Conservation (phyloP, 2,888 invertebrate species). For the Apomyelois bistriatella region DNA sequence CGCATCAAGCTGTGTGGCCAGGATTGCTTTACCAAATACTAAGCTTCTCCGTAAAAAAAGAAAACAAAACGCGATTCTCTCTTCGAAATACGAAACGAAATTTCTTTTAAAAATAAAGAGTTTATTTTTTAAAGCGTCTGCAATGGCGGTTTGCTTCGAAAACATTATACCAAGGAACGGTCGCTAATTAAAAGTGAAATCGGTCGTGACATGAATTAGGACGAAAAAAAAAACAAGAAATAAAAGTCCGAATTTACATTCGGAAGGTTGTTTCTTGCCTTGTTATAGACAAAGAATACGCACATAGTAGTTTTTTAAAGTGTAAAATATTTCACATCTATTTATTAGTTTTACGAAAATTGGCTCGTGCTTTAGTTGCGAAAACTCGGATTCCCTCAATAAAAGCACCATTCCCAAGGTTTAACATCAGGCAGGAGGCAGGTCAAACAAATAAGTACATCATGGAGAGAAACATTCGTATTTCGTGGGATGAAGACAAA, state of each 20-base stretch:
- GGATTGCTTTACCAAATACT: background rate
- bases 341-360: too few species aligned
- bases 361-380: too few species aligned
- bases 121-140: background rate
- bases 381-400: too few species aligned
- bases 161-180: background rate
- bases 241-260: background rate
- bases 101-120: background rate
- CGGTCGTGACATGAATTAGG: conserved; percentile 9
- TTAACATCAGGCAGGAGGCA: too few species aligned
- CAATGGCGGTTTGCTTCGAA: background rate
- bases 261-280: background rate
- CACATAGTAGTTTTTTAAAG: background rate
- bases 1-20: background rate
- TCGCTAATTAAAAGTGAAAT: conserved; percentile 12
- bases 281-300: background rate
- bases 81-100: background rate
- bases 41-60: background rate
- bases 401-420: too few species aligned
- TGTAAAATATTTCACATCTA: too few species aligned
- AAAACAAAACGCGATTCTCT: background rate
- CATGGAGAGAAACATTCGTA: too few species aligned
- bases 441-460: too few species aligned
- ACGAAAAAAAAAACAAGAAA: background rate
- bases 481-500: too few species aligned